phyloP scores from a whole-genome alignment of 2,113 vertebrate genomes.

The Ophiodon elongatus region DNA sequence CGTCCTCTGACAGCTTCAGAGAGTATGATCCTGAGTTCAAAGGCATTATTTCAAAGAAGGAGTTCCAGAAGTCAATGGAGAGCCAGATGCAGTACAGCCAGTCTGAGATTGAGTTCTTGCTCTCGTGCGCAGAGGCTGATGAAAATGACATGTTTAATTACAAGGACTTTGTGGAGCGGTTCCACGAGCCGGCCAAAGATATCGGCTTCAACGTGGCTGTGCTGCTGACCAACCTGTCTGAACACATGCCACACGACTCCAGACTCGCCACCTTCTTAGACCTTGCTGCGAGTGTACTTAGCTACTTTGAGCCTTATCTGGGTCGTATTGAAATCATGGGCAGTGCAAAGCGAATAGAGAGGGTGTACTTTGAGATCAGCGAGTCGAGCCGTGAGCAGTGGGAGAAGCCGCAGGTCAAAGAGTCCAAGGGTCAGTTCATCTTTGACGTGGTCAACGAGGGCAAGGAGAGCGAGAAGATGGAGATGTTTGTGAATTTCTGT shows the following conservation, averaged over 20 bases:
- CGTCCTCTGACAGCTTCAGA: conserved; percentile 94
- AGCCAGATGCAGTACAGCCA: conserved; percentile 96
- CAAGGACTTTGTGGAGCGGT: conserved; percentile 94
- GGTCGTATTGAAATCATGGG: conserved; percentile 99
- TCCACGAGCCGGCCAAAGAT: conserved; percentile 97
- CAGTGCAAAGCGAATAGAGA: conserved; percentile 95
- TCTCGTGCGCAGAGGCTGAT: conserved; percentile 94
- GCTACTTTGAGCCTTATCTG: conserved; percentile 96
- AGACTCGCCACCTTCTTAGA: conserved; percentile 91
- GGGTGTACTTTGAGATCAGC: conserved; percentile 98
- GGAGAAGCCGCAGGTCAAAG: conserved; percentile 99
- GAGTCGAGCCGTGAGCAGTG: conserved; percentile 97
- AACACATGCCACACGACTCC: conserved; percentile 98
- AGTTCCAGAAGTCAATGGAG: conserved; percentile 99
- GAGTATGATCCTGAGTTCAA: conserved; percentile 95
- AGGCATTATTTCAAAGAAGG: conserved; percentile 96
- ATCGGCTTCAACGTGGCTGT: conserved; percentile 98
- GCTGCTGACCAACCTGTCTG: conserved; percentile 94
- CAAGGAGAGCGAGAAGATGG: conserved; percentile 98
- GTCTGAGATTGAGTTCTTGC: conserved; percentile 95
- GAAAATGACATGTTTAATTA: conserved; percentile 99
- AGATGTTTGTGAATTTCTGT: conserved; percentile 98
- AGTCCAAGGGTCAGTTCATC: conserved; percentile 98
- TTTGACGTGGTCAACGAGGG: conserved; percentile 99
- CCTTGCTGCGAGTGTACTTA: conserved; percentile 93